Conservation (phyloP, 2,888 invertebrate genomes). For the Idaea biselata region DNA sequence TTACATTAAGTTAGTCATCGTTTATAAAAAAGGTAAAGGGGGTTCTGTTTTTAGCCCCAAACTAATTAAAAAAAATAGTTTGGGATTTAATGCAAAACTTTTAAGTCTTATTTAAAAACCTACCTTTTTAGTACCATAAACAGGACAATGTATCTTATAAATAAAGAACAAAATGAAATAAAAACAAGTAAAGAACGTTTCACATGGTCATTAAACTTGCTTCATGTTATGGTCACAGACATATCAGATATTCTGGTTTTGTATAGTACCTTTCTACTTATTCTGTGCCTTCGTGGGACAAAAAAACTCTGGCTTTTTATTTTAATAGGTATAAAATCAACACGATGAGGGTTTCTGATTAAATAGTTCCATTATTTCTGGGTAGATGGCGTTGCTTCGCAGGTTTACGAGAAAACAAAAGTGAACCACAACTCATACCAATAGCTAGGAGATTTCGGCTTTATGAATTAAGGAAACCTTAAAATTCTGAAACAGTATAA, state of each 20-base stretch:
- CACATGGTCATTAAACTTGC: slow-evolving; percentile 1
- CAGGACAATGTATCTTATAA: neutral
- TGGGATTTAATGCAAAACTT: neutral
- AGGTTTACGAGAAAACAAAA: no score
- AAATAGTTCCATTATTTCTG: no score
- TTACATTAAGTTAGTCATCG: no score
- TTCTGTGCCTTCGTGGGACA: neutral
- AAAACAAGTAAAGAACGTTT: neutral
- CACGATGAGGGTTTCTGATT: no score
- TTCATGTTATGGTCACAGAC: neutral
- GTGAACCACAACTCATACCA: no score
- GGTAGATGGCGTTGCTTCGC: no score
- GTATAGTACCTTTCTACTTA: neutral
- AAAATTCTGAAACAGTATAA: no score
- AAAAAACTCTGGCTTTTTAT: neutral
- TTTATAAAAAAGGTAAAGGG: no score
- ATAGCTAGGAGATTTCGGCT: no score
- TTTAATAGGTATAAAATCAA: neutral
- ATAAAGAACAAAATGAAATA: neutral
- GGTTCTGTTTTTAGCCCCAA: no score
- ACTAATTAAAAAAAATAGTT: no score
- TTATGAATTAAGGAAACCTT: no score
- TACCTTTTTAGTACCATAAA: neutral
- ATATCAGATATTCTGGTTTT: neutral
- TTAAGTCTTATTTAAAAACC: neutral